Evolutionary conservation across 2,797 vertebrate species (phyloP).

Genomic region (Rachycentron canadum): DNA sequence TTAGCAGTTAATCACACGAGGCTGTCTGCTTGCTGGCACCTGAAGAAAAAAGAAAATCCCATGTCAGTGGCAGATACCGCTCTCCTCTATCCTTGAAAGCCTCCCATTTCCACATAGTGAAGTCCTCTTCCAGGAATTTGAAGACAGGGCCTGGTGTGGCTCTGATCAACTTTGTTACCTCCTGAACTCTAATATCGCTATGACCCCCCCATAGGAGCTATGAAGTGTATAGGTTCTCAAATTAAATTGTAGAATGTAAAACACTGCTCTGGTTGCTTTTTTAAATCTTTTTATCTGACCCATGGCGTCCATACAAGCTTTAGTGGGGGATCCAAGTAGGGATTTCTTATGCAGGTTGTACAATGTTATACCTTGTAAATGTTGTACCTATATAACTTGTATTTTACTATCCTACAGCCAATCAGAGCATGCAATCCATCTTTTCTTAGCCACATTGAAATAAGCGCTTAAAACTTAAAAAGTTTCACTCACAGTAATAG

Average conservation of each 20-base stretch:
- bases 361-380: no score
- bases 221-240: neutral
- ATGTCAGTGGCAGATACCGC: constrained; percentile 30
- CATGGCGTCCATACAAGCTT: constrained; percentile 1
- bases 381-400: no score
- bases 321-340: neutral
- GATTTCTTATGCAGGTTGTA: no score
- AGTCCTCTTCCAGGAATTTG: constrained; percentile 26
- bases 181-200: neutral
- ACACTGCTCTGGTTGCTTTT: neutral
- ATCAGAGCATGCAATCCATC: neutral
- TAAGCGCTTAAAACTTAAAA: no score
- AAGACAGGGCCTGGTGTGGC: constrained; percentile 7
- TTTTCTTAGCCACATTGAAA: neutral
- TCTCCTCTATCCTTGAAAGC: constrained; percentile 29
- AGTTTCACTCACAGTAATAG: neutral
- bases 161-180: constrained; percentile 19
- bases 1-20: constrained; percentile 39
- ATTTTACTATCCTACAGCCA: neutral
- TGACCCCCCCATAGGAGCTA: neutral
- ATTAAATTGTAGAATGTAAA: constrained; percentile 9
- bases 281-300: constrained; percentile 16
- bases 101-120: constrained; percentile 23
- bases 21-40: constrained; percentile 26
- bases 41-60: constrained; percentile 12